These are phyloP conservation scores for Neoarius graeffei DNA, from an alignment of 2,113 vertebrate species.

Conservation along the genomic window DNA sequence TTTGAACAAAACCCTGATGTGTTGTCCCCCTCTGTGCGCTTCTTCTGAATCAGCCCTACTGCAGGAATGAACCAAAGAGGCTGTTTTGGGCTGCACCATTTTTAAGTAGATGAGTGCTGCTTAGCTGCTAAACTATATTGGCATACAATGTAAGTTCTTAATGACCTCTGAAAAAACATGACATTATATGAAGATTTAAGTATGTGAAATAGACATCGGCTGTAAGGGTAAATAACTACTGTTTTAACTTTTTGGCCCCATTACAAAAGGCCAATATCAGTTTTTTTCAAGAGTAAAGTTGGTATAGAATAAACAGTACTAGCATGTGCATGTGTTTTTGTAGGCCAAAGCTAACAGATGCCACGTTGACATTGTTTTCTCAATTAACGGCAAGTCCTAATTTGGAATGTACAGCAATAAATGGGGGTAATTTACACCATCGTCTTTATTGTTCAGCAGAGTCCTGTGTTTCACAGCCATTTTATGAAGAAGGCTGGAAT, in stretches of 20 bases:
- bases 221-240: neutral
- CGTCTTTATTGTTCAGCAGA: slow-evolving; percentile 61
- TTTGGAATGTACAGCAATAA: slow-evolving; percentile 56
- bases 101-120: neutral
- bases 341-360: slow-evolving; percentile 66
- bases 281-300: slow-evolving; percentile 6
- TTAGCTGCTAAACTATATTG: neutral
- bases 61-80: neutral
- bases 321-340: slow-evolving; percentile 16
- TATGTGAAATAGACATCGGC: neutral
- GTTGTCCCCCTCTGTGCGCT: neutral
- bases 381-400: slow-evolving; percentile 62
- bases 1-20: neutral
- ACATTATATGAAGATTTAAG: neutral
- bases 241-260: neutral
- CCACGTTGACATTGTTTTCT: slow-evolving; percentile 48
- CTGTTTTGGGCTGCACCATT: neutral
- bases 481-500: slow-evolving; percentile 63
- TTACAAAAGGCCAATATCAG: neutral
- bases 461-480: slow-evolving; percentile 44
- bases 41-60: neutral
- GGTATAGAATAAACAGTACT: neutral
- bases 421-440: slow-evolving; percentile 56
- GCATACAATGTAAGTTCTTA: neutral
- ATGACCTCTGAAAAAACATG: neutral